Conservation (phyloP, 2,797 vertebrate species). For the Danio jaintianensis region DNA sequence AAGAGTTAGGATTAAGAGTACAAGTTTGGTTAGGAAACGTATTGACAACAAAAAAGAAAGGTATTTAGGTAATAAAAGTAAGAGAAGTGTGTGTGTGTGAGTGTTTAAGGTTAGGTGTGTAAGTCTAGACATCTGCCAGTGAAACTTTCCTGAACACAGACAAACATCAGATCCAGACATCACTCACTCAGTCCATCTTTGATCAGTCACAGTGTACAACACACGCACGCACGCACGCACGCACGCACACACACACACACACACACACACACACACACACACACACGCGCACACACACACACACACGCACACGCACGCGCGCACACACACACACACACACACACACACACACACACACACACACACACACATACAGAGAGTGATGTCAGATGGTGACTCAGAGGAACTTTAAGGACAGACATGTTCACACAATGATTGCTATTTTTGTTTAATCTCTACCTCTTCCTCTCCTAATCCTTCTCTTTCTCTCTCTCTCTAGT, state of each 20-base stretch:
- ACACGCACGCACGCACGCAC: conserved; percentile 19
- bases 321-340: conserved; percentile 14
- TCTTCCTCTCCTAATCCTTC: conserved; percentile 28
- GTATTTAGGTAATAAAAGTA: not conserved
- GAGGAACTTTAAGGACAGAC: conserved; percentile 29
- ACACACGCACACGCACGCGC: conserved; percentile 21
- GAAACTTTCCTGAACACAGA: conserved; percentile 1
- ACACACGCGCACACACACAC: conserved; percentile 15
- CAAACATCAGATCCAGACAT: conserved; percentile 40
- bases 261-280: not conserved
- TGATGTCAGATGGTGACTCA: conserved; percentile 54
- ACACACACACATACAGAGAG: not conserved
- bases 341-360: conserved; percentile 23
- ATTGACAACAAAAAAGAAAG: not conserved
- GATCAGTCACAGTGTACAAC: conserved; percentile 10
- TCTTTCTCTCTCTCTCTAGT: conserved; percentile 10
- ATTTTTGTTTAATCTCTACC: conserved; percentile 52
- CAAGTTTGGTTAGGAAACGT: not conserved
- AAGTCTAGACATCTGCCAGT: conserved; percentile 16
- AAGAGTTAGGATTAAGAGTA: not conserved
- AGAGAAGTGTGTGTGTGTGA: not conserved
- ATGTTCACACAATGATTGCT: conserved; percentile 51
- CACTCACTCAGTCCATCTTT: conserved; percentile 27
- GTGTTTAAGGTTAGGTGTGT: not conserved
- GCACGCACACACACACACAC: conserved; percentile 7